Conservation (phyloP, 2,888 invertebrate species). For the Eutolmus rufibarbis region DNA sequence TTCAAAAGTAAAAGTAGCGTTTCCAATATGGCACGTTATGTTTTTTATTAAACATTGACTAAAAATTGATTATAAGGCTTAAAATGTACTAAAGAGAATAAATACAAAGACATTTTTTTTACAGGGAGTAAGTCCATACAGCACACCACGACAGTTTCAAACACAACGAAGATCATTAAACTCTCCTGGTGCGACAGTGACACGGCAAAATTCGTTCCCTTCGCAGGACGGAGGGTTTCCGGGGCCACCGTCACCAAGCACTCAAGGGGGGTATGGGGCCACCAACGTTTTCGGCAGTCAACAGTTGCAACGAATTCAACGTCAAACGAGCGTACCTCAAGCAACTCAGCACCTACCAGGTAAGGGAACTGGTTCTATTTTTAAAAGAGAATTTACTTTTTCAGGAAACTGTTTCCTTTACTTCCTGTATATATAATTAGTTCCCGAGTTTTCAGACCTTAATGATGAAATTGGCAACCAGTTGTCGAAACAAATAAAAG, state of each 20-base stretch:
- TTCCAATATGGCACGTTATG: no score
- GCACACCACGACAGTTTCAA: conserved; percentile 58
- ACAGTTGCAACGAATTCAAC: conserved; percentile 60
- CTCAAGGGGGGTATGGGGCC: conserved; percentile 57
- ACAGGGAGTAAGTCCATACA: conserved; percentile 58
- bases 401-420: neutral
- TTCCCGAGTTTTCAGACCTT: neutral
- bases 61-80: no score
- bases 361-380: conserved; percentile 47
- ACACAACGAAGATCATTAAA: conserved; percentile 59
- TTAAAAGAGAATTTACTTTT: neutral
- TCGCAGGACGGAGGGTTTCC: conserved; percentile 53
- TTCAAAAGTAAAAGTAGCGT: no score
- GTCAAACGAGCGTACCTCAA: conserved; percentile 61
- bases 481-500: neutral
- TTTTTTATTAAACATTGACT: no score
- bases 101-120: neutral
- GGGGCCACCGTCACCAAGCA: conserved; percentile 55
- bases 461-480: neutral
- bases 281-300: conserved; percentile 56
- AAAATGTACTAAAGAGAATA: no score
- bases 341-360: conserved; percentile 63
- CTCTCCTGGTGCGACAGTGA: conserved; percentile 58
- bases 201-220: conserved; percentile 61
- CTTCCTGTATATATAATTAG: conserved; percentile 2